Percentiles rank a stretch among this genome's conserved stretches.
These are phyloP conservation scores for Potorous gilbertii DNA, from an alignment of 2,797 vertebrate genomes.

Conservation along the genomic window DNA sequence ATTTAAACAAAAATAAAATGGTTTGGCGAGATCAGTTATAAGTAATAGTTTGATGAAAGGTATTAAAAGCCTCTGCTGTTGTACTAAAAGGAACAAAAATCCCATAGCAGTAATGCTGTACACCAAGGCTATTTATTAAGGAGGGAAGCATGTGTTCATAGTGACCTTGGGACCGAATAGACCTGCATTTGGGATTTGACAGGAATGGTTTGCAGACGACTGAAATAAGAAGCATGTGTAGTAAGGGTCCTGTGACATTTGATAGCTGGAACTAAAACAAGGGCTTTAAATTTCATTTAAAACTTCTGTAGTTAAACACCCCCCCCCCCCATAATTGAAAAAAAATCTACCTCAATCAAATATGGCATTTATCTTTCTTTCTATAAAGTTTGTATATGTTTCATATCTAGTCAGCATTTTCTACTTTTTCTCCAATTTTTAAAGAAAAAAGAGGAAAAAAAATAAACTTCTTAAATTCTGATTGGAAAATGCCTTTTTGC, in stretches of 20 bases:
- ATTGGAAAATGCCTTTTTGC: constrained; percentile 35
- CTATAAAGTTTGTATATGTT: constrained; percentile 61
- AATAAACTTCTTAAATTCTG: constrained; percentile 2
- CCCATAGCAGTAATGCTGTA: constrained; percentile 66
- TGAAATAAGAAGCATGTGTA: constrained; percentile 86
- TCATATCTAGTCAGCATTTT: constrained; percentile 28
- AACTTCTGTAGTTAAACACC: constrained; percentile 35
- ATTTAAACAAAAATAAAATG: constrained; percentile 60
- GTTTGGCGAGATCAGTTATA: constrained; percentile 71
- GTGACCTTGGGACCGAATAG: constrained; percentile 79
- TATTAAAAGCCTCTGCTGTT: constrained; percentile 74
- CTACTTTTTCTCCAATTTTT: no score
- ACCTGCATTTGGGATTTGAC: constrained; percentile 78
- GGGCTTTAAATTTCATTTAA: constrained; percentile 75
- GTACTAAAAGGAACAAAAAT: constrained; percentile 75
- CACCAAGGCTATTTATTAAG: constrained; percentile 75
- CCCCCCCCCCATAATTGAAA: not conserved
- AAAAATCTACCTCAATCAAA: constrained; percentile 9
- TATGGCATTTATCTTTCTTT: constrained; percentile 63
- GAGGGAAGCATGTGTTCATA: constrained; percentile 77
- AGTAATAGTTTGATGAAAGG: constrained; percentile 77
- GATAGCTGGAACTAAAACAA: constrained; percentile 80
- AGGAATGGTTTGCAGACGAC: constrained; percentile 82
- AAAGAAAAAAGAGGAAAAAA: constrained; percentile 7
- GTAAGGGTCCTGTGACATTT: constrained; percentile 79